phyloP scores from a whole-genome alignment of 2,113 vertebrate species.

The Lycocorax pyrrhopterus region DNA sequence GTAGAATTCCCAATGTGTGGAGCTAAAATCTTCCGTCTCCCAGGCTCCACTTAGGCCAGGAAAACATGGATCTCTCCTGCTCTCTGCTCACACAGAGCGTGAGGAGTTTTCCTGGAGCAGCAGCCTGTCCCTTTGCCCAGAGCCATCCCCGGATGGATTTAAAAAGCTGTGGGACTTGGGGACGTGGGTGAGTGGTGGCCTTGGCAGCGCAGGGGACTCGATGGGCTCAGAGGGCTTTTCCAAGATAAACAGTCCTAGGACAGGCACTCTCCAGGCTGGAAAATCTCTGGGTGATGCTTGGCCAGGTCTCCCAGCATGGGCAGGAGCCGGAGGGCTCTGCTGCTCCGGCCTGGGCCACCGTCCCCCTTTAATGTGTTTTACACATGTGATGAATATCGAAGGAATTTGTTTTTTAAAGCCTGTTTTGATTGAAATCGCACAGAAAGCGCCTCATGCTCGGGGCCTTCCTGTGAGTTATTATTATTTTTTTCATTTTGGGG shows the following conservation, averaged over 20 bases:
- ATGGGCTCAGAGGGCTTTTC: background rate
- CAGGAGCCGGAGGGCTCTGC: background rate
- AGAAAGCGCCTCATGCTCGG: conserved; percentile 8
- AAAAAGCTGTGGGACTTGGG: background rate
- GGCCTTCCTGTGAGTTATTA: conserved; percentile 57
- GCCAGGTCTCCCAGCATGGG: background rate
- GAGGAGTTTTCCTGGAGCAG: background rate
- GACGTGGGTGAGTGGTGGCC: background rate
- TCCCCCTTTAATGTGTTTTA: conserved; percentile 39
- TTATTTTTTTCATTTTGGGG: conserved; percentile 54
- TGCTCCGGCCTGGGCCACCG: background rate
- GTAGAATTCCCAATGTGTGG: fast-evolving
- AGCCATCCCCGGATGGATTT: background rate
- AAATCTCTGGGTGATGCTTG: background rate
- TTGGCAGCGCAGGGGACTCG: fast-evolving
- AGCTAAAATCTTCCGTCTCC: background rate
- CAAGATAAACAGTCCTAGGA: background rate
- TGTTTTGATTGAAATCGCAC: conserved; percentile 56
- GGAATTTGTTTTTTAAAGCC: conserved; percentile 62
- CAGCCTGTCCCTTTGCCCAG: background rate
- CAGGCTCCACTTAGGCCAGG: background rate
- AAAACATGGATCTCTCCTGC: background rate
- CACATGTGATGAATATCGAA: conserved; percentile 28
- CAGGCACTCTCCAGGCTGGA: background rate
- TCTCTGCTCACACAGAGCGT: background rate